These are phyloP conservation scores for Paramormyrops hopkinsi DNA, from an alignment of 2,797 vertebrate genomes.

Conservation along the genomic window DNA sequence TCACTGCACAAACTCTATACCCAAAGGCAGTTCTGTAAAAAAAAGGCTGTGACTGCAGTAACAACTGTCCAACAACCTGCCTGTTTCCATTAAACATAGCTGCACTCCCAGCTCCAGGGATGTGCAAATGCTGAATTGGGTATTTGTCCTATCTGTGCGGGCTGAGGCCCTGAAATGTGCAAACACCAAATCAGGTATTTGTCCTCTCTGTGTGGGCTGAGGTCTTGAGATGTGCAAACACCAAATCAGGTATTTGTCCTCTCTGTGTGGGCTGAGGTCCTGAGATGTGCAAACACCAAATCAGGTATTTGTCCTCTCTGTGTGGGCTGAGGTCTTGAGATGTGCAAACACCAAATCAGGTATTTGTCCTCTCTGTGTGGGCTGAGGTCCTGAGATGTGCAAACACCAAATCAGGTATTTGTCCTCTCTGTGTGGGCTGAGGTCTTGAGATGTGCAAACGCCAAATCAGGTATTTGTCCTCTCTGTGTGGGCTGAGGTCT, in stretches of 20 bases:
- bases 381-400: not conserved
- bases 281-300: too few species aligned
- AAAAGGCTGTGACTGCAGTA: not conserved
- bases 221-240: too few species aligned
- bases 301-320: not conserved
- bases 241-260: too few species aligned
- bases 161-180: too few species aligned
- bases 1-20: not conserved
- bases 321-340: not conserved
- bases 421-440: not conserved
- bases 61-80: not conserved
- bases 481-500: too few species aligned
- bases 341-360: too few species aligned
- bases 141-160: not conserved
- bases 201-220: too few species aligned
- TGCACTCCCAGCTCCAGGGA: not conserved
- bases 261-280: too few species aligned
- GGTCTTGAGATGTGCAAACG: too few species aligned
- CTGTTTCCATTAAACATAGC: not conserved
- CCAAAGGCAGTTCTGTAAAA: not conserved
- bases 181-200: too few species aligned
- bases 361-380: too few species aligned
- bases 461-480: too few species aligned
- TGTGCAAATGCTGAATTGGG: not conserved
- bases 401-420: not conserved